Evolutionary conservation across 2,888 invertebrate species (phyloP), one percentile per base, ranked within the genome.

Genomic region (Callyntrura sp.): DNA sequence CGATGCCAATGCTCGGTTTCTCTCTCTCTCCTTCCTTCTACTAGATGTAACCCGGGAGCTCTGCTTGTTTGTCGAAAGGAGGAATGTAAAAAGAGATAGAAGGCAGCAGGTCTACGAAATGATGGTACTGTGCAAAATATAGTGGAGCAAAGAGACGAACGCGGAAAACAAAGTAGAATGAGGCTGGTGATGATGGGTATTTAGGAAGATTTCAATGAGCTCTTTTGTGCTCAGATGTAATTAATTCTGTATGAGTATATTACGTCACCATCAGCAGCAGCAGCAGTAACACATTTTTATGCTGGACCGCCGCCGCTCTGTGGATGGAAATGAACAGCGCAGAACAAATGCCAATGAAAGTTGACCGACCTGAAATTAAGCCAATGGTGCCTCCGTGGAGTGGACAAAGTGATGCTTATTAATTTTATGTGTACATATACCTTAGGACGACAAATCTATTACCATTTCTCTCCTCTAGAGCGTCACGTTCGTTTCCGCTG

Each of bases 131-230:
- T 73, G 48, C 1, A 48, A 73, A 73, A 48, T 73, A 48, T n/a
- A 73, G 23, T 73, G 23, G 48, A 23, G 48, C 73, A 73, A 9
- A 45, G 20, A 45, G 45, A 17, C 8, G 73, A 73, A 45, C 20
- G 73, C 48, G 20, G 68, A 73, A 48, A 73, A 73, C 73, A 73
- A 73, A 73, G 73, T 48, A 23, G 23, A 48, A 73, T 62, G 25
- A 25, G 20, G 43, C 20, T 48, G 73, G 48, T 73, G 73, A 23
- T 73, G 73, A 45, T 45, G 70, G 48, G 73, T 73, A 73, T 73
- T 73, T 73, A 73, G 73, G 73, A 73, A 73, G 73, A 73, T 73
- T 73, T 73, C 73, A 23, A 73, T 73, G 48, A 48, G 73, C 73
- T 45, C 73, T 73, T 73, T 68, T 73, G 12, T 73, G 73, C 48